phyloP scores from a whole-genome alignment of 2,888 invertebrate genomes.

The Nomada fucata region DNA sequence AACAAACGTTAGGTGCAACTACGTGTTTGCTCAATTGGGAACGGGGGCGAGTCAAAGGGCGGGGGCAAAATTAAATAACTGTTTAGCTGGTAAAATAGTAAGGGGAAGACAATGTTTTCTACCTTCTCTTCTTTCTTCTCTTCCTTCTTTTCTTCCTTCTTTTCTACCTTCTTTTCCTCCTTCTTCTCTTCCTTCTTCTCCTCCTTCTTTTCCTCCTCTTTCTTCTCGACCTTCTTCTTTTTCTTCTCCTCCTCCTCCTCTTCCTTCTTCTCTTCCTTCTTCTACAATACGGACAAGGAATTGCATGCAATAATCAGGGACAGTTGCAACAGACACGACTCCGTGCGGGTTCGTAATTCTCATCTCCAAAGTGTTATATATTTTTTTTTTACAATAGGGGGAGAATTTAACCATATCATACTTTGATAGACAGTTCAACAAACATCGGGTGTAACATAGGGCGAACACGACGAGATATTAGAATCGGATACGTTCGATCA shows the following conservation, averaged over 20 bases:
- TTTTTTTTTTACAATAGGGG: not conserved
- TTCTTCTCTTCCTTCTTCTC: constrained; percentile 79
- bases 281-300: constrained; percentile 72
- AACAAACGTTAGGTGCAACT: not conserved
- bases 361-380: too few relatives aligned
- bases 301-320: constrained; percentile 72
- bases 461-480: not conserved
- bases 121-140: constrained; percentile 78
- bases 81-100: not conserved
- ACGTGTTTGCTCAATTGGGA: not conserved
- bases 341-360: not conserved
- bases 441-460: not conserved
- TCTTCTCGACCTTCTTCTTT: constrained; percentile 80
- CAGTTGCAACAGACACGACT: not conserved
- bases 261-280: constrained; percentile 84
- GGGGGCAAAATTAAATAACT: not conserved
- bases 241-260: constrained; percentile 79
- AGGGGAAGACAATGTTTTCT: constrained; percentile 49
- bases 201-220: constrained; percentile 62
- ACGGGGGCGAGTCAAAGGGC: too few relatives aligned
- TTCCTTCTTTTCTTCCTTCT: constrained; percentile 75
- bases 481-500: not conserved
- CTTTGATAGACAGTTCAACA: not conserved
- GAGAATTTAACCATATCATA: not conserved
- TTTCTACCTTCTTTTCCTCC: constrained; percentile 74